Percentiles rank a stretch among this genome's conserved stretches.
Conservation (phyloP, 2,113 vertebrate species). For the Zeus faber region DNA sequence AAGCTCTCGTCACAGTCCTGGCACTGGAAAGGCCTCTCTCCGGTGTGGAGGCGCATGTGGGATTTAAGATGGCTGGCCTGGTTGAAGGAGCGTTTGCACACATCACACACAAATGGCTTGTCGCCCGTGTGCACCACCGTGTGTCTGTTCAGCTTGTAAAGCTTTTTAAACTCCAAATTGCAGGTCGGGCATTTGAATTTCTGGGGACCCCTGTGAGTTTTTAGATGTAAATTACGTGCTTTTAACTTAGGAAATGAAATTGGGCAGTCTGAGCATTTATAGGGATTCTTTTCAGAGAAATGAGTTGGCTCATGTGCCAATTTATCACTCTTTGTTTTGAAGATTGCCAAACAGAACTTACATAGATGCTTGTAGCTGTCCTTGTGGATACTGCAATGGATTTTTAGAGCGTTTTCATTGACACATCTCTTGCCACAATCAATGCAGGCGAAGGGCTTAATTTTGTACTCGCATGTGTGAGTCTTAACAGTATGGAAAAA, state of each 20-base stretch:
- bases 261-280: conserved; percentile 50
- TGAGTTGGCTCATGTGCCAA: conserved; percentile 42
- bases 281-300: conserved; percentile 18
- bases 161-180: conserved; percentile 24
- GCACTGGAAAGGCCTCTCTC: conserved; percentile 56
- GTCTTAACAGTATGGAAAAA: conserved; percentile 24
- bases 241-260: conserved; percentile 28
- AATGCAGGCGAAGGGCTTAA: conserved; percentile 46
- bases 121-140: conserved; percentile 43
- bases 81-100: conserved; percentile 52
- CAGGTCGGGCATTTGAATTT: conserved; percentile 43
- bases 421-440: conserved; percentile 51
- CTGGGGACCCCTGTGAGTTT: conserved; percentile 27
- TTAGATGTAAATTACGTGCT: conserved; percentile 32
- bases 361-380: conserved; percentile 42
- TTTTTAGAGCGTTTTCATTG: conserved; percentile 12
- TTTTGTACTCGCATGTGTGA: conserved; percentile 52
- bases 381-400: conserved; percentile 42
- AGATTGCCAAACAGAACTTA: conserved; percentile 43
- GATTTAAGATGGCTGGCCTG: conserved; percentile 56
- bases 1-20: conserved; percentile 52
- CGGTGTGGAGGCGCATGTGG: conserved; percentile 62
- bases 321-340: conserved; percentile 53
- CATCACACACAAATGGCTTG: conserved; percentile 39
- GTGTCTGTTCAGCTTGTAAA: conserved; percentile 32